These are phyloP conservation scores for Podotricha telesiphe DNA, from an alignment of 2,888 invertebrate genomes.

Conservation along the genomic window DNA sequence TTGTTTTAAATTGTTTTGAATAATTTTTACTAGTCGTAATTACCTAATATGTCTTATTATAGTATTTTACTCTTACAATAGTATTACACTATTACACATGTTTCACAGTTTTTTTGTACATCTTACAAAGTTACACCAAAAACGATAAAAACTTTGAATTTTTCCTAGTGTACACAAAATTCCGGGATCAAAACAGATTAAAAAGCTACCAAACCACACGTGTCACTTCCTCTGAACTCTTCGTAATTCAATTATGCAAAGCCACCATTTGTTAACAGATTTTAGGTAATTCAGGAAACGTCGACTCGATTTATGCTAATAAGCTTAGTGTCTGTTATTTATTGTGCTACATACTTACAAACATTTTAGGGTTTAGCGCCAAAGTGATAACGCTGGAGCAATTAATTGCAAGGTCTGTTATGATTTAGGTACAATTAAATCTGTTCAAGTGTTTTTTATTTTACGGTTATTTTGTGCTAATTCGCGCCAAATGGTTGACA, in stretches of 20 bases:
- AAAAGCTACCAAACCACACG: conserved; percentile 26
- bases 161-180: not conserved
- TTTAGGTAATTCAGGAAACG: conserved; percentile 76
- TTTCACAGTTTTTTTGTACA: too few species aligned
- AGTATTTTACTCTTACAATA: too few species aligned
- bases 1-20: too few species aligned
- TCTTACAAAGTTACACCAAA: not conserved
- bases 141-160: not conserved
- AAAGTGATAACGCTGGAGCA: conserved; percentile 71
- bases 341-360: conserved; percentile 72
- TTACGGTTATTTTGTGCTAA: conserved; percentile 72
- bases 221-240: conserved; percentile 23
- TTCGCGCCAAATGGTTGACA: conserved; percentile 49
- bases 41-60: too few species aligned
- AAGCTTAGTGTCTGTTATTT: conserved; percentile 79
- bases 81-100: too few species aligned
- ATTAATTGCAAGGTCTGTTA: conserved; percentile 74
- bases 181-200: conserved; percentile 10
- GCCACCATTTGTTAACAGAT: conserved; percentile 82
- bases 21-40: too few species aligned
- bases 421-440: conserved; percentile 73
- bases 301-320: conserved; percentile 78
- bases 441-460: conserved; percentile 63
- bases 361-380: conserved; percentile 64
- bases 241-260: conserved; percentile 76